A percentile compares a stretch with the other conserved stretches of the same genome.
phyloP scores from a whole-genome alignment of 2,797 vertebrate genomes.

The Diplodus sargus region DNA sequence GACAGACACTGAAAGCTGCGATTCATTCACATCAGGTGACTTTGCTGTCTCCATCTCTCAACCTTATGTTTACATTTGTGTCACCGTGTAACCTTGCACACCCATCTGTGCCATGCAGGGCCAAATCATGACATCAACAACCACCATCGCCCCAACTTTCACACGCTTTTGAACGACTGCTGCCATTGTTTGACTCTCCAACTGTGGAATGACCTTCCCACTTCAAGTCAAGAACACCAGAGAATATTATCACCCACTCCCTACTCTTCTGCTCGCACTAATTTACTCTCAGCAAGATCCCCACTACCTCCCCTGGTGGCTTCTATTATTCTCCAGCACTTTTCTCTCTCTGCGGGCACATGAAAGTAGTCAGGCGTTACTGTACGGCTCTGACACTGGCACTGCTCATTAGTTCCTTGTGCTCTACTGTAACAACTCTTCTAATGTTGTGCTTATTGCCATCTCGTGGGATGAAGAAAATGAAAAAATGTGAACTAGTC shows the following conservation, averaged over 20 bases:
- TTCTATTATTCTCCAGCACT: slow-evolving; percentile 33
- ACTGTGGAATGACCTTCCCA: slow-evolving; percentile 38
- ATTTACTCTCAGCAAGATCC: slow-evolving; percentile 29
- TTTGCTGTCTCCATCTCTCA: slow-evolving; percentile 63
- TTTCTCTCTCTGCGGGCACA: slow-evolving; percentile 33
- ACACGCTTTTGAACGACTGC: slow-evolving; percentile 40
- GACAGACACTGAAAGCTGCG: slow-evolving; percentile 47
- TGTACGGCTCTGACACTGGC: slow-evolving; percentile 33
- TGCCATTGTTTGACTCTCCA: slow-evolving; percentile 20
- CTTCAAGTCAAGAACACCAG: slow-evolving; percentile 22
- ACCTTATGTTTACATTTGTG: slow-evolving; percentile 57
- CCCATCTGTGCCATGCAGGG: slow-evolving; percentile 4
- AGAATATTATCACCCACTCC: background rate
- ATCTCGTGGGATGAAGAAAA: slow-evolving; percentile 30
- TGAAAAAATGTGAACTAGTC: slow-evolving; percentile 33
- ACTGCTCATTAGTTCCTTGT: slow-evolving; percentile 22
- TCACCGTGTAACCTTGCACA: slow-evolving; percentile 58
- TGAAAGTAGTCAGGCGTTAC: slow-evolving; percentile 44
- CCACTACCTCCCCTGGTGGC: background rate
- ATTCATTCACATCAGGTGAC: slow-evolving; percentile 40
- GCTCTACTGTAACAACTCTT: slow-evolving; percentile 29
- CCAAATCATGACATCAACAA: slow-evolving; percentile 33
- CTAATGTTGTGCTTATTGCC: slow-evolving; percentile 26
- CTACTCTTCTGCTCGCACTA: background rate
- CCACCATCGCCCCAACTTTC: slow-evolving; percentile 38